Evolutionary conservation across 1,140 invertebrate species (phyloP).

Genomic region (Nilaparvata lugens): DNA sequence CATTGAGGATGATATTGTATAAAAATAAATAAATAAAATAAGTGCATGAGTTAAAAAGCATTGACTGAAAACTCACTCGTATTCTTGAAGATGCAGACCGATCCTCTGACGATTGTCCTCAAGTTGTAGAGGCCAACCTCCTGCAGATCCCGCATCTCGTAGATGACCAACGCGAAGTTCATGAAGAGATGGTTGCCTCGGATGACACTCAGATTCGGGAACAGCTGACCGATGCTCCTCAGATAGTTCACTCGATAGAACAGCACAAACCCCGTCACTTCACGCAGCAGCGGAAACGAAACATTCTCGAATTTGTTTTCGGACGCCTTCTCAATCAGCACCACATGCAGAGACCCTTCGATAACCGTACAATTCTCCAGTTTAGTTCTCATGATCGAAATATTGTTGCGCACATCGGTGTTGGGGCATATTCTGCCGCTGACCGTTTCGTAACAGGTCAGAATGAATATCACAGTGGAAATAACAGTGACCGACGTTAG

Average conservation of each 20-base stretch:
- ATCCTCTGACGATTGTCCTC: constrained; percentile 68
- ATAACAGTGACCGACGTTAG: too few relatives aligned
- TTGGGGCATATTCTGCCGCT: constrained; percentile 48
- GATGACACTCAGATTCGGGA: constrained; percentile 90
- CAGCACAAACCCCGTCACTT: constrained; percentile 57
- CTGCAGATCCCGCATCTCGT: constrained; percentile 55
- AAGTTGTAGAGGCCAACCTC: constrained; percentile 75
- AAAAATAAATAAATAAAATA: background rate
- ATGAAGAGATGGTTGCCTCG: constrained; percentile 72
- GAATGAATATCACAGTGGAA: background rate
- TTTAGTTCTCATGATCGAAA: constrained; percentile 30
- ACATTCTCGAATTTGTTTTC: constrained; percentile 42
- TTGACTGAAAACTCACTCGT: constrained; percentile 33
- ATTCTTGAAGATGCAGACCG: constrained; percentile 81
- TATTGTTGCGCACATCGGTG: constrained; percentile 71
- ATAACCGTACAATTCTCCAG: constrained; percentile 75
- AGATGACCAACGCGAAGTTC: constrained; percentile 78
- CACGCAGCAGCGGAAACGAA: constrained; percentile 53
- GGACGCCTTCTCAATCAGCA: constrained; percentile 53
- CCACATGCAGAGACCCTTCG: constrained; percentile 74
- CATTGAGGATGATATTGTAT: background rate
- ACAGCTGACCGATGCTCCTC: constrained; percentile 65
- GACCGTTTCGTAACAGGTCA: background rate
- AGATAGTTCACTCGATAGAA: constrained; percentile 67
- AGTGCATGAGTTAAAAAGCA: background rate